phyloP scores from a whole-genome alignment of 1,140 invertebrate species.

The Drosophila pachea region DNA sequence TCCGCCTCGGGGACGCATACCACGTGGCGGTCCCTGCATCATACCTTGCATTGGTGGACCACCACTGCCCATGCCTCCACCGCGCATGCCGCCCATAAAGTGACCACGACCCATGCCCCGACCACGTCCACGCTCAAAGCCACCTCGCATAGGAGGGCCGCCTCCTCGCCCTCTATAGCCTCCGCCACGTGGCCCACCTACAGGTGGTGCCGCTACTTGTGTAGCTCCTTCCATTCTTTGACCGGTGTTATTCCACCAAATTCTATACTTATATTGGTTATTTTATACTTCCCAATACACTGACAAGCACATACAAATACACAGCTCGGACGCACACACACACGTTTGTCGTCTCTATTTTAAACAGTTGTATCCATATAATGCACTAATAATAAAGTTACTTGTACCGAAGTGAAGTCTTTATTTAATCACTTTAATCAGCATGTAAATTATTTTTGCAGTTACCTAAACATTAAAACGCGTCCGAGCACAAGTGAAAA shows the following conservation, averaged over 20 bases:
- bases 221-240: conserved; percentile 67
- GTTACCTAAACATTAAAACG: conserved; percentile 63
- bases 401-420: conserved; percentile 1
- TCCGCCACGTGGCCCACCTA: conserved; percentile 67
- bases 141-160: conserved; percentile 69
- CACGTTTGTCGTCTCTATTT: conserved; percentile 30
- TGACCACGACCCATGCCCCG: conserved; percentile 73
- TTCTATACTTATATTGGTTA: conserved; percentile 19
- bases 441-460: conserved; percentile 31
- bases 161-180: conserved; percentile 73
- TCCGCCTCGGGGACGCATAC: conserved; percentile 70
- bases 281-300: conserved; percentile 35
- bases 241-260: conserved; percentile 4
- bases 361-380: conserved; percentile 1
- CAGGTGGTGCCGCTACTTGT: conserved; percentile 57
- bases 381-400: conserved; percentile 2
- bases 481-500: conserved; percentile 65
- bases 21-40: conserved; percentile 67
- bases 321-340: conserved; percentile 39
- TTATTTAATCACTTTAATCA: conserved; percentile 25
- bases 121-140: conserved; percentile 73
- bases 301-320: conserved; percentile 32
- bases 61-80: conserved; percentile 66
- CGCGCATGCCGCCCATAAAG: conserved; percentile 73
- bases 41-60: conserved; percentile 70